phyloP scores from a whole-genome alignment of 1,140 invertebrate genomes.

The Galleria mellonella region DNA sequence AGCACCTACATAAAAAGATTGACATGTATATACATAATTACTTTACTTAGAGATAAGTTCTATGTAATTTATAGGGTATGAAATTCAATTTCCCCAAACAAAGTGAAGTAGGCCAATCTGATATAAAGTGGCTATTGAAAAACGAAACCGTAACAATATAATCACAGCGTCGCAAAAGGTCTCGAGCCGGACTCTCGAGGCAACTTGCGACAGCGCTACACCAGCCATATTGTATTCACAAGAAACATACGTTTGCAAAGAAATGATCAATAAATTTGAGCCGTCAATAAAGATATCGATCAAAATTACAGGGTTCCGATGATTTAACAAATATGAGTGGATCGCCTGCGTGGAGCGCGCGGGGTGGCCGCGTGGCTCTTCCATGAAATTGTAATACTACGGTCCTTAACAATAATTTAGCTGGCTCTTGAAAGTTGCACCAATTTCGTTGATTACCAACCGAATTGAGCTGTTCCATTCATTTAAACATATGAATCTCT shows the following conservation, averaged over 20 bases:
- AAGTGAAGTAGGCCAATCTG: conserved; percentile 61
- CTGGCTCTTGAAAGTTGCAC: conserved; percentile 38
- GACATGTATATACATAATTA: conserved; percentile 13
- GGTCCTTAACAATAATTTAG: conserved; percentile 54
- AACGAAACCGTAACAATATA: conserved; percentile 63
- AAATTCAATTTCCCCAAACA: conserved; percentile 55
- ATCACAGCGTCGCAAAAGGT: conserved; percentile 47
- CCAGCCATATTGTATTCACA: conserved; percentile 54
- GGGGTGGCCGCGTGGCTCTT: conserved; percentile 59
- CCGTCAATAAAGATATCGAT: conserved; percentile 71
- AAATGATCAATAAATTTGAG: conserved; percentile 69
- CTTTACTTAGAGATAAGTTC: conserved; percentile 26
- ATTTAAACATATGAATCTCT: conserved; percentile 40
- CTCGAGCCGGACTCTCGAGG: conserved; percentile 18
- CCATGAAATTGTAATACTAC: conserved; percentile 60
- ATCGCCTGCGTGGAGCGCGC: conserved; percentile 38
- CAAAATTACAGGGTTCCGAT: conserved; percentile 72
- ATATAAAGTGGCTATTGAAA: conserved; percentile 67
- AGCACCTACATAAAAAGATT: too few species aligned
- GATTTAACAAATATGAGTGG: conserved; percentile 67
- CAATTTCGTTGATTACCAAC: conserved; percentile 50
- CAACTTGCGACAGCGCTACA: conserved; percentile 43
- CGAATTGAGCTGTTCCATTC: conserved; percentile 44
- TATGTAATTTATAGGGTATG: conserved; percentile 28
- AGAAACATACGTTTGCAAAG: conserved; percentile 53